These are phyloP conservation scores for Eristalis arbustorum DNA, from an alignment of 2,888 invertebrate genomes.

Conservation along the genomic window DNA sequence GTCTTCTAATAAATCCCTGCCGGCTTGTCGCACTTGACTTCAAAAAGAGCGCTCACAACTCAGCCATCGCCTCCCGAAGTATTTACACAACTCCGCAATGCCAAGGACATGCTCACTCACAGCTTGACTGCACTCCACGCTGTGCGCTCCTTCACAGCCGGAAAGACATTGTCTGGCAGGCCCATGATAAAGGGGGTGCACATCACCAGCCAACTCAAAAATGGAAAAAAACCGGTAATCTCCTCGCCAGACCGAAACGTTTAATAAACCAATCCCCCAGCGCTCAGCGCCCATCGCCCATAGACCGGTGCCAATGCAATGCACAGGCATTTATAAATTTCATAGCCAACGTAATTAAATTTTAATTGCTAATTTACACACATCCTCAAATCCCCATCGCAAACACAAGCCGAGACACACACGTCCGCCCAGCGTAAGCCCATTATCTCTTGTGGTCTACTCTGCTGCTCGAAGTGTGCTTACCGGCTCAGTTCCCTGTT, in stretches of 20 bases:
- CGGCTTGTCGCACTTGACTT: background rate
- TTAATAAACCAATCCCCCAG: background rate
- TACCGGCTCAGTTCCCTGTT: constrained; percentile 8
- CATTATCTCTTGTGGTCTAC: constrained; percentile 63
- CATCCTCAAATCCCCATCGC: constrained; percentile 42
- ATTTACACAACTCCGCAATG: background rate
- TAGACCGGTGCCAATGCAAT: constrained; percentile 8
- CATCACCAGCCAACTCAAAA: background rate
- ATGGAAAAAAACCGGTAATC: background rate
- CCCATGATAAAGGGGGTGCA: background rate
- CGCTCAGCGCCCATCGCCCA: too few species aligned
- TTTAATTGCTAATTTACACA: constrained; percentile 69
- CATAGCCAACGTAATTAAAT: constrained; percentile 64
- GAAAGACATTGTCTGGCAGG: background rate
- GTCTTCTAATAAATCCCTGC: background rate
- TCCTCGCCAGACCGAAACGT: background rate
- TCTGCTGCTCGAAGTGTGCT: constrained; percentile 41
- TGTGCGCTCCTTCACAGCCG: background rate
- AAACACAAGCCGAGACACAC: constrained; percentile 17
- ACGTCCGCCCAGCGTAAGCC: constrained; percentile 37
- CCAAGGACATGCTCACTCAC: background rate
- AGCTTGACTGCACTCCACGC: background rate
- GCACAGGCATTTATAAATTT: constrained; percentile 53
- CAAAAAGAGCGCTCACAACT: background rate
- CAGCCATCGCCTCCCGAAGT: background rate